phyloP scores from a whole-genome alignment of 2,888 invertebrate species.

The Ypsolopha sequella region DNA sequence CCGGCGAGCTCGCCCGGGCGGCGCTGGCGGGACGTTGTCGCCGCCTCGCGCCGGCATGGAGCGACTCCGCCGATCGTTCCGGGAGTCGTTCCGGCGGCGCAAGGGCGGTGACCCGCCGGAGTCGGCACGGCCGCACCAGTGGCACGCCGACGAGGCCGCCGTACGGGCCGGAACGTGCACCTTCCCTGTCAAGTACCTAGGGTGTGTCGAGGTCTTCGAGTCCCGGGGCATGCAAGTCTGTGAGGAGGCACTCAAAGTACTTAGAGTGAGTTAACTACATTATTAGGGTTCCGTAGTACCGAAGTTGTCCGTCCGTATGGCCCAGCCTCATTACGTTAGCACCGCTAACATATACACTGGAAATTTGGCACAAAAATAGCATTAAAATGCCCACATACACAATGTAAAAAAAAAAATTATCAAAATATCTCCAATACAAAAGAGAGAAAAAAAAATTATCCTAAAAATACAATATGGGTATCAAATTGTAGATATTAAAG shows the following conservation, averaged over 20 bases:
- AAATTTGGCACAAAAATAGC: too few relatives aligned
- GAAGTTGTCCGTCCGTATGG: too few relatives aligned
- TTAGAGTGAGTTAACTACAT: slow-evolving; percentile 91
- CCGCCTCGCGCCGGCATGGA: slow-evolving; percentile 80
- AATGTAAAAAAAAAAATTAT: too few relatives aligned
- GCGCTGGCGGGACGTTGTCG: slow-evolving; percentile 49
- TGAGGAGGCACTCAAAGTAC: slow-evolving; percentile 97
- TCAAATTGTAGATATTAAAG: too few relatives aligned
- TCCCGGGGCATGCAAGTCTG: slow-evolving; percentile 99
- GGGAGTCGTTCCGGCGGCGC: slow-evolving; percentile 93
- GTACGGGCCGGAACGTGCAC: slow-evolving; percentile 97
- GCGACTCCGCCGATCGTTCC: slow-evolving; percentile 88
- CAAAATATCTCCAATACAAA: too few relatives aligned
- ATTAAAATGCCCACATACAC: too few relatives aligned
- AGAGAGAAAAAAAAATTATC: too few relatives aligned
- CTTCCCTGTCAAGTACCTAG: slow-evolving; percentile 98
- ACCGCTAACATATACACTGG: too few relatives aligned
- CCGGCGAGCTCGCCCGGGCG: slow-evolving; percentile 49
- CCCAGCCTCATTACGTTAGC: too few relatives aligned
- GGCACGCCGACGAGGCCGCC: slow-evolving; percentile 98
- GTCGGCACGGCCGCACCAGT: slow-evolving; percentile 96
- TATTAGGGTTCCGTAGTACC: too few relatives aligned
- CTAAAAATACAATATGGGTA: too few relatives aligned
- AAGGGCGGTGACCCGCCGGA: slow-evolving; percentile 87
- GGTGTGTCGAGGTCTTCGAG: slow-evolving; percentile 99